phyloP scores from a whole-genome alignment of 1,140 invertebrate genomes.

The Neotoxoptera formosana region DNA sequence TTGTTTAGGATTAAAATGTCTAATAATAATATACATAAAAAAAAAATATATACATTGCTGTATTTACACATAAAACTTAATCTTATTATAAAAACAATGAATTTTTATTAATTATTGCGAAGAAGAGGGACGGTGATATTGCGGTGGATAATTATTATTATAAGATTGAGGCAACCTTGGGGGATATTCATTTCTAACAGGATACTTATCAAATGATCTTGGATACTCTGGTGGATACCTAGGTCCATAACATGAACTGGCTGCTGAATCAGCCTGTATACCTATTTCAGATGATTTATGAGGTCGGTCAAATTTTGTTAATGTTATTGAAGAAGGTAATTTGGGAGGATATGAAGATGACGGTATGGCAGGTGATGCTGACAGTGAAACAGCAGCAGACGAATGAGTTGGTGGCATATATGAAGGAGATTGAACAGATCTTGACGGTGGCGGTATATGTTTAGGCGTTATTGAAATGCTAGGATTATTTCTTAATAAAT shows the following conservation, averaged over 20 bases:
- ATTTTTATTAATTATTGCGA: slow-evolving; percentile 14
- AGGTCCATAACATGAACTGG: slow-evolving; percentile 16
- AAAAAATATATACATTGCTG: background rate
- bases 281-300: slow-evolving; percentile 49
- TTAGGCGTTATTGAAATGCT: slow-evolving; percentile 56
- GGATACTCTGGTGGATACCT: slow-evolving; percentile 33
- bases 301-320: slow-evolving; percentile 41
- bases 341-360: slow-evolving; percentile 15
- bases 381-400: background rate
- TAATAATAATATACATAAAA: background rate
- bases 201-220: slow-evolving; percentile 43
- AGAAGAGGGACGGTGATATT: slow-evolving; percentile 36
- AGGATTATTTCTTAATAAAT: slow-evolving; percentile 54
- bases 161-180: slow-evolving; percentile 31
- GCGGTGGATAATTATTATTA: slow-evolving; percentile 25
- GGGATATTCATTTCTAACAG: slow-evolving; percentile 1
- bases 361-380: background rate
- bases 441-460: background rate
- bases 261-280: background rate
- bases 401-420: slow-evolving; percentile 17
- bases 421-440: slow-evolving; percentile 24
- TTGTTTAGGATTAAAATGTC: slow-evolving; percentile 26
- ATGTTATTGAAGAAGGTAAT: slow-evolving; percentile 52
- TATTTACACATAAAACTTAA: slow-evolving; percentile 25
- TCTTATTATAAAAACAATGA: slow-evolving; percentile 17